Percentiles rank a stretch among this genome's conserved stretches.
Conservation (phyloP, 2,888 invertebrate species). For the Plutella xylostella region DNA sequence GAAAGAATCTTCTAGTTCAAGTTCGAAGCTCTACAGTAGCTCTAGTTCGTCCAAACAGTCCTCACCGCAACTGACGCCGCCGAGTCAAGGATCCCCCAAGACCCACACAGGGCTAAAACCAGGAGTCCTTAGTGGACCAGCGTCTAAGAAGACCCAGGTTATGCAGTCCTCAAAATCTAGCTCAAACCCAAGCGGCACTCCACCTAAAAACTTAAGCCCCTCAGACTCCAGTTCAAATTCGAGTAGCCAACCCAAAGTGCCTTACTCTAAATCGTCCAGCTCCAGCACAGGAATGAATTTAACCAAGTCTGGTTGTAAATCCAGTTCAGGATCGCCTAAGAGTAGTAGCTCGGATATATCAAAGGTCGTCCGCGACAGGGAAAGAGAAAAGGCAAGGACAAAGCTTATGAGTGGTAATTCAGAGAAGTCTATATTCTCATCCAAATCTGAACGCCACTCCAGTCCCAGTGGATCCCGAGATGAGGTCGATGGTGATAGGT, state of each 20-base stretch:
- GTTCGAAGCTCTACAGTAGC: conserved; percentile 52
- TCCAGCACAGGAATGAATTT: conserved; percentile 53
- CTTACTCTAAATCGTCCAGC: conserved; percentile 57
- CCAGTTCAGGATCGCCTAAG: conserved; percentile 72
- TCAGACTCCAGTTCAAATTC: conserved; percentile 42
- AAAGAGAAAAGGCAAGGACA: conserved; percentile 69
- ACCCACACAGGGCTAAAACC: conserved; percentile 87
- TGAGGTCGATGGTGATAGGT: conserved; percentile 73
- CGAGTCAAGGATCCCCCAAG: conserved; percentile 77
- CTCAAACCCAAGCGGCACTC: conserved; percentile 44
- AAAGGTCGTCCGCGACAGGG: conserved; percentile 70
- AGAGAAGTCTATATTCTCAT: conserved; percentile 75
- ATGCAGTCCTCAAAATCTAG: conserved; percentile 64
- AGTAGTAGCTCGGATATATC: conserved; percentile 68
- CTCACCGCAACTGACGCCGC: conserved; percentile 55
- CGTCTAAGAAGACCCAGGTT: conserved; percentile 82
- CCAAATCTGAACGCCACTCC: conserved; percentile 73
- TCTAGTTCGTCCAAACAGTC: conserved; percentile 60
- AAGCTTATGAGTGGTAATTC: conserved; percentile 65
- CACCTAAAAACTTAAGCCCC: conserved; percentile 55
- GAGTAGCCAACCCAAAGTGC: conserved; percentile 48
- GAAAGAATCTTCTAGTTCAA: conserved; percentile 73
- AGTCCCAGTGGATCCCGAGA: conserved; percentile 75
- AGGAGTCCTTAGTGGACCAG: conserved; percentile 88
- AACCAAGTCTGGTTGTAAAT: conserved; percentile 59